A percentile compares a stretch with the other conserved stretches of the same genome.
These are phyloP conservation scores for Stigmatopora nigra DNA, from an alignment of 2,113 vertebrate genomes.

Conservation along the genomic window DNA sequence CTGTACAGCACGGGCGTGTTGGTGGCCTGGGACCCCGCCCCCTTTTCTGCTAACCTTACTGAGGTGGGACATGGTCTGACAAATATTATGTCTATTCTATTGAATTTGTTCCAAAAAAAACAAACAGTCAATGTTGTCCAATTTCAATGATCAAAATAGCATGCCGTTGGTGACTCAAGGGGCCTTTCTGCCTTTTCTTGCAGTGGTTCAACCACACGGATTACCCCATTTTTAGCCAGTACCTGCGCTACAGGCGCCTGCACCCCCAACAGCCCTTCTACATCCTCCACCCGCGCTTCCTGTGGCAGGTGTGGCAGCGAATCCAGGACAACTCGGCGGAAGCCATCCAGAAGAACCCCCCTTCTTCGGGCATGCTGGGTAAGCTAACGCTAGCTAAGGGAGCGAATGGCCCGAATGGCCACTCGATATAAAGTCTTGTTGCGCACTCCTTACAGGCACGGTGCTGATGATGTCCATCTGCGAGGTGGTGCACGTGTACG, in stretches of 20 bases:
- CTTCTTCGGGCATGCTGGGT: conserved; percentile 75
- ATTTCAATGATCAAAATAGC: no score
- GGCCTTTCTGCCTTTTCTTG: neutral
- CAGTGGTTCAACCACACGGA: conserved; percentile 75
- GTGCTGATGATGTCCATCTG: conserved; percentile 76
- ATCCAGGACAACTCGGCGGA: conserved; percentile 75
- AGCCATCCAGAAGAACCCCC: conserved; percentile 73
- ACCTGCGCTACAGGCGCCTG: conserved; percentile 65
- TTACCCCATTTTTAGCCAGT: conserved; percentile 75
- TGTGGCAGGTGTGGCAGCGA: conserved; percentile 74
- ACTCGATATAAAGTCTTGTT: neutral
- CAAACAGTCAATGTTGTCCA: neutral
- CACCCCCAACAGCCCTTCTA: conserved; percentile 73
- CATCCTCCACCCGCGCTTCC: conserved; percentile 69
- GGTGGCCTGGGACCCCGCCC: conserved; percentile 76
- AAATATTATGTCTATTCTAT: neutral
- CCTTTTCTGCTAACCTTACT: conserved; percentile 66
- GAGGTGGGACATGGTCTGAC: conserved; percentile 52
- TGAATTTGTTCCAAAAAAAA: no score
- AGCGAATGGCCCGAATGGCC: no score
- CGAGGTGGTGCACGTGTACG: conserved; percentile 71
- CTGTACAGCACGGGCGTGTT: conserved; percentile 70
- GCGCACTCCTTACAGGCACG: conserved; percentile 51
- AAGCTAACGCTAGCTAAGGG: conserved; percentile 1
- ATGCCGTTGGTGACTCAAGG: no score